Evolutionary conservation across 2,888 invertebrate species (phyloP).

Genomic region (Scaeva pyrastri): DNA sequence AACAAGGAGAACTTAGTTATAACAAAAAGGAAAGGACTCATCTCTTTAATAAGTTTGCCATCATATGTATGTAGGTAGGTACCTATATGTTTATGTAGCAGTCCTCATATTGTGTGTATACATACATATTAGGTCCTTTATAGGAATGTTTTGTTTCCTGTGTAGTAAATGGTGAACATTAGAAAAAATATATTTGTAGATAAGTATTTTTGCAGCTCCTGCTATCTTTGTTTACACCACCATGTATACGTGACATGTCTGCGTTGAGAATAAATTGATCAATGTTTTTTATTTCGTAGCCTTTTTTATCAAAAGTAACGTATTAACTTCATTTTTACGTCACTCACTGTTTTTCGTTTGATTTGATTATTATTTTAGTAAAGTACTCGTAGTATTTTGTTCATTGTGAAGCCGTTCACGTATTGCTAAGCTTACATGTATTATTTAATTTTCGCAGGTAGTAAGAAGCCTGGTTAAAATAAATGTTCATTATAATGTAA

Average conservation of each 20-base stretch:
- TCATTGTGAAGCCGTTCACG: not conserved
- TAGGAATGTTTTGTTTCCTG: slow-evolving; percentile 48
- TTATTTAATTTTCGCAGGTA: not conserved
- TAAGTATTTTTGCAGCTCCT: slow-evolving; percentile 54
- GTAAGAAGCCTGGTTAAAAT: not conserved
- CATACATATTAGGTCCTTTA: no score
- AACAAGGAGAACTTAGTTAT: not conserved
- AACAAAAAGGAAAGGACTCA: slow-evolving; percentile 2
- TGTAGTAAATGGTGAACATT: slow-evolving; percentile 35
- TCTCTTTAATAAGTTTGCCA: not conserved
- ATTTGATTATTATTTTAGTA: not conserved
- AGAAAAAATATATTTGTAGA: slow-evolving; percentile 55
- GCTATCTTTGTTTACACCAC: slow-evolving; percentile 41
- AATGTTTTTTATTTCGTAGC: not conserved
- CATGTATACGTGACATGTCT: slow-evolving; percentile 30
- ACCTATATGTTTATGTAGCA: no score
- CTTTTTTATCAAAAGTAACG: slow-evolving; percentile 8
- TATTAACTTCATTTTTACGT: not conserved
- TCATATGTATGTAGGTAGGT: slow-evolving; percentile 26
- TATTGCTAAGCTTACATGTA: not conserved
- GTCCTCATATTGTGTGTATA: not conserved
- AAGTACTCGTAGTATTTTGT: not conserved
- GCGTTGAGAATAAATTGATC: slow-evolving; percentile 16
- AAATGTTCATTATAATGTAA: no score
- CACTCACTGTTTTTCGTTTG: not conserved